Conservation (phyloP, 2,113 vertebrate genomes). For the Glaucidium brasilianum region DNA sequence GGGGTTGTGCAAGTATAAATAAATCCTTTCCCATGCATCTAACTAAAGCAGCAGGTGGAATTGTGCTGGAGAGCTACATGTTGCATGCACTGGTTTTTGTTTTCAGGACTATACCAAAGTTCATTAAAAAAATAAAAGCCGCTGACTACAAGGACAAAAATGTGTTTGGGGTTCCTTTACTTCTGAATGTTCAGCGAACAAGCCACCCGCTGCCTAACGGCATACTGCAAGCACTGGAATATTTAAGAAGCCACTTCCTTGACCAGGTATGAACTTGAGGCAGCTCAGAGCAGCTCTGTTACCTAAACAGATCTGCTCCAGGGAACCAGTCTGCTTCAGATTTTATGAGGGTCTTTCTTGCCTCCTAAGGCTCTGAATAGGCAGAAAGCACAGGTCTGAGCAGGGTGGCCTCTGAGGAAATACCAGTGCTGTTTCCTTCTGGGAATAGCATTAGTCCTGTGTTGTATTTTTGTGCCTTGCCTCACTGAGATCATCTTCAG, state of each 20-base stretch:
- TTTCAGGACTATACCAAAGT: constrained; percentile 84
- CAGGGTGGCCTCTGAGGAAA: not conserved
- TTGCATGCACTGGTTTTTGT: not conserved
- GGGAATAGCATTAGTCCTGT: not conserved
- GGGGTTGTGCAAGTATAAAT: not conserved
- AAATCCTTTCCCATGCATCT: not conserved
- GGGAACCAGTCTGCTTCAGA: not conserved
- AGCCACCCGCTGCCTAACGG: constrained; percentile 80
- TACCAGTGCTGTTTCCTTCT: not conserved
- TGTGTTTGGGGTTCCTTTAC: constrained; percentile 85
- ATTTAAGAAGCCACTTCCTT: constrained; percentile 79
- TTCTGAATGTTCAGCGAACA: constrained; percentile 78
- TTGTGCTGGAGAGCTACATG: not conserved
- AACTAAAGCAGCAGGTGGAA: not conserved
- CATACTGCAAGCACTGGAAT: constrained; percentile 83
- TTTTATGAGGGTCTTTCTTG: not conserved
- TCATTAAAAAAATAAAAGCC: constrained; percentile 74
- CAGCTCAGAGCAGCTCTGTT: not conserved
- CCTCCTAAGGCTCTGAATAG: not conserved
- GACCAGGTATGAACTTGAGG: constrained; percentile 76
- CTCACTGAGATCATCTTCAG: not conserved
- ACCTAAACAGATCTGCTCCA: not conserved
- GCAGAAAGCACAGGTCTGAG: not conserved
- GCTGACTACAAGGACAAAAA: constrained; percentile 78
- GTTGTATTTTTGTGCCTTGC: not conserved